Evolutionary conservation across 2,797 vertebrate genomes (phyloP).

Genomic region (Fistularia commersonii): DNA sequence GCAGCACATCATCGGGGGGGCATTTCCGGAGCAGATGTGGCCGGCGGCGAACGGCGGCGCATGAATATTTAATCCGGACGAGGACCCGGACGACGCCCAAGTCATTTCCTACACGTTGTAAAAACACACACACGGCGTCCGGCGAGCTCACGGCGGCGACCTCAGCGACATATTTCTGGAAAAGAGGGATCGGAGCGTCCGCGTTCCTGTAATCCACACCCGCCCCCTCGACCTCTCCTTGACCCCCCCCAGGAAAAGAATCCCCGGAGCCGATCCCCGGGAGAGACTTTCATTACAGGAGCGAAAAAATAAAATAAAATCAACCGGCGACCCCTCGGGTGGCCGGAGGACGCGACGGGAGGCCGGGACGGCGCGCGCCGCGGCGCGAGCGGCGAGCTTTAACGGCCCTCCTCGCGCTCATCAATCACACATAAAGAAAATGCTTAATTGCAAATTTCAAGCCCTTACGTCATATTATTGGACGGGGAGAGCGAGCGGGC

Average conservation of each 20-base stretch:
- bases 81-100: too few species aligned
- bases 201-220: slow-evolving; percentile 71
- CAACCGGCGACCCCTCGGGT: too few species aligned
- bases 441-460: slow-evolving; percentile 69
- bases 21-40: slow-evolving; percentile 74
- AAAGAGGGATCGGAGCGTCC: slow-evolving; percentile 40
- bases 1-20: slow-evolving; percentile 50
- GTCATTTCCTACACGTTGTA: too few species aligned
- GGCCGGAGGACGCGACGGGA: slow-evolving; percentile 63
- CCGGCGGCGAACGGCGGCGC: slow-evolving; percentile 66
- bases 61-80: slow-evolving; percentile 71
- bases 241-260: slow-evolving; percentile 73
- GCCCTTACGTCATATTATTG: slow-evolving; percentile 67
- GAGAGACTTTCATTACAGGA: slow-evolving; percentile 73
- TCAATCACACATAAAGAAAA: slow-evolving; percentile 72
- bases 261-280: slow-evolving; percentile 61
- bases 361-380: slow-evolving; percentile 53
- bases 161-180: slow-evolving; percentile 21
- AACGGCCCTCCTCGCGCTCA: slow-evolving; percentile 61
- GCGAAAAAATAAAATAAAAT: slow-evolving; percentile 68
- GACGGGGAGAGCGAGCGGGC: slow-evolving; percentile 38
- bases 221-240: slow-evolving; percentile 72
- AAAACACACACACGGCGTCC: too few species aligned
- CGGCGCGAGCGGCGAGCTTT: slow-evolving; percentile 48
- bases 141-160: slow-evolving; percentile 2